phyloP scores from a whole-genome alignment of 2,888 invertebrate species.

The Orthosia incerta region DNA sequence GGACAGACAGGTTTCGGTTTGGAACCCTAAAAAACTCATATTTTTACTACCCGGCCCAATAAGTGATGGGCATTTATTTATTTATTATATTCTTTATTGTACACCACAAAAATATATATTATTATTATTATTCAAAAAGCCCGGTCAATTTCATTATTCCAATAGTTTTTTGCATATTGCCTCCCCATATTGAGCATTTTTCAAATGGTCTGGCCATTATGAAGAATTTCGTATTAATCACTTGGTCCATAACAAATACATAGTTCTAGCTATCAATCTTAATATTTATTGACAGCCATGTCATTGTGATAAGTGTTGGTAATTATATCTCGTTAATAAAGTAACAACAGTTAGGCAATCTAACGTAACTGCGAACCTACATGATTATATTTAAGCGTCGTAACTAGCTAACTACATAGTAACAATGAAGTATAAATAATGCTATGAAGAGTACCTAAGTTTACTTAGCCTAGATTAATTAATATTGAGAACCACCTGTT shows the following conservation, averaged over 20 bases:
- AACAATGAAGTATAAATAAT: not conserved
- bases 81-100: too few species aligned
- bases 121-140: too few species aligned
- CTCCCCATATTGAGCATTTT: too few species aligned
- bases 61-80: too few species aligned
- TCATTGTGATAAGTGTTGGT: slow-evolving; percentile 26
- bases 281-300: slow-evolving; percentile 22
- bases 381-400: slow-evolving; percentile 23
- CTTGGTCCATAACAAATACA: not conserved
- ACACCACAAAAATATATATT: too few species aligned
- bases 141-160: too few species aligned
- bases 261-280: slow-evolving; percentile 26
- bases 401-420: not conserved
- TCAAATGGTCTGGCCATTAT: too few species aligned
- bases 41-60: too few species aligned
- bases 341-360: slow-evolving; percentile 1
- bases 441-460: not conserved
- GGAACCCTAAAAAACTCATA: too few species aligned
- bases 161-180: too few species aligned
- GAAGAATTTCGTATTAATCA: too few species aligned
- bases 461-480: not conserved
- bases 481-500: not conserved
- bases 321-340: slow-evolving; percentile 30
- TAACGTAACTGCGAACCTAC: not conserved
- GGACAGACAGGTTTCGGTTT: too few species aligned